Evolutionary conservation across 2,888 invertebrate genomes (phyloP).

Genomic region (Habrosyne pyritoides): DNA sequence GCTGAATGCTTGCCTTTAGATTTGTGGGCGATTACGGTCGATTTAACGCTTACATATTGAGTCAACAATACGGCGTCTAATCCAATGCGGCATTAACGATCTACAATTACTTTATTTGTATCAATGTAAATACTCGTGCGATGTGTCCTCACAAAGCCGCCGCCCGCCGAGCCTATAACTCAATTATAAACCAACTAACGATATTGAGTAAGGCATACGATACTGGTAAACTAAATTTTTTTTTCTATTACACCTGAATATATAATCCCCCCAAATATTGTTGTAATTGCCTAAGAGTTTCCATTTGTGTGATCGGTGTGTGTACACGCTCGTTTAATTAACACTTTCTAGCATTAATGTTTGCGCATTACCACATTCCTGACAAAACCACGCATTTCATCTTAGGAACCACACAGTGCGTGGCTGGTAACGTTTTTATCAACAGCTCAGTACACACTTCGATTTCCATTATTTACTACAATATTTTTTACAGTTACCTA

Average conservation of each 20-base stretch:
- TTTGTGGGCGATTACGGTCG: background rate
- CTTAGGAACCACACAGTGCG: background rate
- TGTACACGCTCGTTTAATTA: background rate
- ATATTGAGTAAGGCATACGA: background rate
- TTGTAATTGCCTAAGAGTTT: background rate
- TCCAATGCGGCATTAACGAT: slow-evolving; percentile 1
- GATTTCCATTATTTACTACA: background rate
- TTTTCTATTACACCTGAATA: background rate
- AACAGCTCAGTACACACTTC: background rate
- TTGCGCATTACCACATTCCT: background rate
- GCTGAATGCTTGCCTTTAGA: background rate
- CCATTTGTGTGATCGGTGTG: background rate
- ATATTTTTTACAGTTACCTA: no score
- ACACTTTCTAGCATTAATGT: background rate
- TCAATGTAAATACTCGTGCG: background rate
- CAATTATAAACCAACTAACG: background rate
- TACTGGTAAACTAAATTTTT: background rate
- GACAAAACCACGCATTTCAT: background rate
- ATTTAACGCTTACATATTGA: background rate
- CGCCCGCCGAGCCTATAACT: background rate
- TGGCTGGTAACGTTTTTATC: background rate
- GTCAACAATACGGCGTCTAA: slow-evolving; percentile 4
- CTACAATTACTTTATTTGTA: background rate
- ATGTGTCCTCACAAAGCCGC: background rate
- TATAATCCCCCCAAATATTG: background rate